phyloP scores from a whole-genome alignment of 2,797 vertebrate genomes.

The Austrolebias charrua region DNA sequence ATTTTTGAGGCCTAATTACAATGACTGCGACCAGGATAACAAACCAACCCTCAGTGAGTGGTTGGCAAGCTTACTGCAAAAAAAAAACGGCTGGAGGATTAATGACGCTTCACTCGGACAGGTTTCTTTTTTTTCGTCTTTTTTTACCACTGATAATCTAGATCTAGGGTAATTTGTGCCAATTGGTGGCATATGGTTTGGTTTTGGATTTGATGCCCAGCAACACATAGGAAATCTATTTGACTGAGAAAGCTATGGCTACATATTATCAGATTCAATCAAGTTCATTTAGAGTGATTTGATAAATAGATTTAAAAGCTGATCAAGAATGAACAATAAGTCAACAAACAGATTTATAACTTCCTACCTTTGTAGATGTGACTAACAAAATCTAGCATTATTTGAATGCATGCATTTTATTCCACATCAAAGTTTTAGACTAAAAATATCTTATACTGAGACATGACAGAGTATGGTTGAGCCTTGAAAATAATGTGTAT shows the following conservation, averaged over 20 bases:
- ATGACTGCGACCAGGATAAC: conserved; percentile 79
- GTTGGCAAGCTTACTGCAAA: conserved; percentile 73
- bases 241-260: conserved; percentile 33
- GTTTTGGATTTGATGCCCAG: conserved; percentile 63
- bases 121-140: conserved; percentile 29
- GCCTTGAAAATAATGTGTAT: no score
- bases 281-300: conserved; percentile 39
- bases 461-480: no score
- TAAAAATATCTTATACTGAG: no score
- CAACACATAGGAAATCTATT: conserved; percentile 75
- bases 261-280: conserved; percentile 35
- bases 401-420: background rate
- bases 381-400: background rate
- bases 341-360: background rate
- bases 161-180: conserved; percentile 71
- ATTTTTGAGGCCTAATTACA: conserved; percentile 83
- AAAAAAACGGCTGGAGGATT: conserved; percentile 75
- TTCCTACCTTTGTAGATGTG: background rate
- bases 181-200: conserved; percentile 77
- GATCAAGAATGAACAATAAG: conserved; percentile 8
- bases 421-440: no score
- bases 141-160: conserved; percentile 78
- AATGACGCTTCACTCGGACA: conserved; percentile 78
- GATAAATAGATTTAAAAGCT: conserved; percentile 21
- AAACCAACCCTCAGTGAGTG: conserved; percentile 64